Evolutionary conservation across 1,140 invertebrate genomes (phyloP), one percentile per base, ranked within the genome.

Genomic region (Tyrophagus putrescentiae): DNA sequence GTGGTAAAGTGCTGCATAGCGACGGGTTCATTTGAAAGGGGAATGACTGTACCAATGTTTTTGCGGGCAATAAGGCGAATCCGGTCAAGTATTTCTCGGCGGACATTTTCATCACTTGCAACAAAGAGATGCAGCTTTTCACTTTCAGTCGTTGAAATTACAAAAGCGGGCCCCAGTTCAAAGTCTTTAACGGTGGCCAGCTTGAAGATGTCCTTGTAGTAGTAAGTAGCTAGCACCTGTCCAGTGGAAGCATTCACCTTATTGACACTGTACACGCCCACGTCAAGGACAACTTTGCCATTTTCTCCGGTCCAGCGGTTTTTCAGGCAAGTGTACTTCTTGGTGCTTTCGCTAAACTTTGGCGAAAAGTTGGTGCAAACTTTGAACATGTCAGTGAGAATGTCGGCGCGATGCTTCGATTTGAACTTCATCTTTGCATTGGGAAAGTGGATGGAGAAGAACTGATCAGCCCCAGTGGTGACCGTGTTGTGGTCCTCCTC

Each of bases 291-390:
- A 18, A 92, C 80, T 3, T 89, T 87, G 32, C 94, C 75, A 64
- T 83, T 78, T 48, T 83, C 85, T 50, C 92, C 90, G 54, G 89
- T 91, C 91, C 93, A 98, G 68, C 93, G 91, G 68, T 89, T 82
- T 75, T 98, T 98, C 70, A 84, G 89, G 9, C 85, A 87, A 77
- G 85, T 82, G 72, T 85, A 94, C 69, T 82, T 81, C 41, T 45
- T 13, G 16, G 61, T 33, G 25, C 48, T 34, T 16, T 62, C 74
- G 56, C 57, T 50, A 57, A 23, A 31, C 36, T 53, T 45, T 28
- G 25, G 28, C n/a, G 31, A 42, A 52, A 53, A 60, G 50, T 65
- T 63, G 6, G 27, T 25, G 41, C 60, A 48, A 59, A 32, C 28
- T 50, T 60, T 33, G 3, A 62, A 36, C 33, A 39, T 23, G 28